phyloP scores from a whole-genome alignment of 2,113 vertebrate genomes.

The Callopanchax toddi region DNA sequence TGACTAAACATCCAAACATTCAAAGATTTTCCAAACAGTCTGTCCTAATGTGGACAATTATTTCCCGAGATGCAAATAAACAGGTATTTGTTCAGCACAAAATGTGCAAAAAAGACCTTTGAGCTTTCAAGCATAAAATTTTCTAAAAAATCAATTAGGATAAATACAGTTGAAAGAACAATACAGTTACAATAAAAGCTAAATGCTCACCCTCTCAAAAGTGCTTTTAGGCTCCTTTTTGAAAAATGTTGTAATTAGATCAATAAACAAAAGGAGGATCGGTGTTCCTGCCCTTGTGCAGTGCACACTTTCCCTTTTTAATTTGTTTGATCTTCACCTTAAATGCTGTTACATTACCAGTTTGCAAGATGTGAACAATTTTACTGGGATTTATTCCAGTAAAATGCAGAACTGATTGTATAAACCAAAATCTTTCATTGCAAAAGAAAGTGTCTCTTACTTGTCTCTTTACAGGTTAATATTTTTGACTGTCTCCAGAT shows the following conservation, averaged over 20 bases:
- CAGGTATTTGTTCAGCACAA: not conserved
- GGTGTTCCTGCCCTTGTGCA: no score
- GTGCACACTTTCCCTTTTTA: not conserved
- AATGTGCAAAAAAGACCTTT: no score
- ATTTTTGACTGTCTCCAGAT: not conserved
- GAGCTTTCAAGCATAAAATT: not conserved
- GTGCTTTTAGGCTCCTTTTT: no score
- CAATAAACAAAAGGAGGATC: not conserved
- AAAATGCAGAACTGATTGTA: not conserved
- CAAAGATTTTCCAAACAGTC: not conserved
- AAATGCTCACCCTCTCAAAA: no score
- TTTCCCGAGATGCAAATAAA: no score
- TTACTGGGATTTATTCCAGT: not conserved
- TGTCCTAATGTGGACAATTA: not conserved
- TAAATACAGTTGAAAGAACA: not conserved
- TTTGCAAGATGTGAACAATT: no score
- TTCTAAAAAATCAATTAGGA: not conserved
- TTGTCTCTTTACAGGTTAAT: no score
- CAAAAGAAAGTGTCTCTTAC: not conserved
- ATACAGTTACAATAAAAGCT: no score
- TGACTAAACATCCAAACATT: not conserved
- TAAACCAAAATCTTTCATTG: not conserved
- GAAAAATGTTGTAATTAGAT: not conserved
- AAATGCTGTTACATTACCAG: not conserved
- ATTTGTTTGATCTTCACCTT: not conserved